Percentiles rank a stretch among this genome's conserved stretches.
Conservation (phyloP, 2,888 invertebrate genomes). For the Mesorhabditis belari region DNA sequence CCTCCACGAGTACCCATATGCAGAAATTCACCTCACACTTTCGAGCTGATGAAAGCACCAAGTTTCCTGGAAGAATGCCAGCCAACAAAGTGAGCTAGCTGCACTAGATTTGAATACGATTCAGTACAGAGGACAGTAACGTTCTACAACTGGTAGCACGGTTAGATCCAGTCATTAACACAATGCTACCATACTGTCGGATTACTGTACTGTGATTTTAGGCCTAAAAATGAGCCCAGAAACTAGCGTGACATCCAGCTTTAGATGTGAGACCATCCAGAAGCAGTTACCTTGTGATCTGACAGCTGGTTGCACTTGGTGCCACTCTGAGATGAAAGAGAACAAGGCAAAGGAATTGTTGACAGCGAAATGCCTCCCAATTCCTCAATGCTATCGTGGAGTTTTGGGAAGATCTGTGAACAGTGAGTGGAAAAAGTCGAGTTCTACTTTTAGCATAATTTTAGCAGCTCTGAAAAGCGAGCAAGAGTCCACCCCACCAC, state of each 20-base stretch:
- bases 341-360: not conserved
- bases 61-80: not conserved
- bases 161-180: not conserved
- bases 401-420: not conserved
- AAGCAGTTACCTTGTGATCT: not conserved
- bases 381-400: not conserved
- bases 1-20: too few species aligned
- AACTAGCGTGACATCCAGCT: too few species aligned
- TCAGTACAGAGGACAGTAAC: too few species aligned
- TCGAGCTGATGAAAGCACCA: not conserved
- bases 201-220: too few species aligned
- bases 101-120: too few species aligned
- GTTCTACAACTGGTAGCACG: too few species aligned
- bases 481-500: too few species aligned
- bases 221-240: too few species aligned
- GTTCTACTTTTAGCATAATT: too few species aligned
- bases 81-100: not conserved
- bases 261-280: not conserved
- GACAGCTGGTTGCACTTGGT: not conserved
- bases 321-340: not conserved
- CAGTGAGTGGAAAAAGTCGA: not conserved
- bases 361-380: not conserved
- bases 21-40: too few species aligned
- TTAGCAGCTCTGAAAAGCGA: too few species aligned
- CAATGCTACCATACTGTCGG: not conserved